A percentile compares a stretch with the other conserved stretches of the same genome.
phyloP scores from a whole-genome alignment of 2,113 vertebrate species.

The Thryonomys swinderianus region DNA sequence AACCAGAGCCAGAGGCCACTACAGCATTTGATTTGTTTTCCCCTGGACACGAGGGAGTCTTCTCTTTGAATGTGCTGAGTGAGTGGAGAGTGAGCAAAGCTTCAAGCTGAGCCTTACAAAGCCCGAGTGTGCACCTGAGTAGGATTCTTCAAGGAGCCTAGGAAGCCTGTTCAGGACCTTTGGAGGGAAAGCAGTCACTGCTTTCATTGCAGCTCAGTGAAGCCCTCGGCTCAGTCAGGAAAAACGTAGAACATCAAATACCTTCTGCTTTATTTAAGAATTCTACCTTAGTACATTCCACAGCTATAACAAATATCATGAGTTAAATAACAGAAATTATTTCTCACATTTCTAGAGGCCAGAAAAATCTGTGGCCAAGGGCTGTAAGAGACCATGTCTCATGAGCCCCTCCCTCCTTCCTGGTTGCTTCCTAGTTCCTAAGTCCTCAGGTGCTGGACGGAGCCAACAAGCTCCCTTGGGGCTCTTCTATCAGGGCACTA shows the following conservation, averaged over 20 bases:
- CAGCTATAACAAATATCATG: background rate
- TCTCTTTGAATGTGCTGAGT: background rate
- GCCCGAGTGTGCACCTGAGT: background rate
- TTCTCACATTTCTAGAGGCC: background rate
- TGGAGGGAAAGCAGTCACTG: background rate
- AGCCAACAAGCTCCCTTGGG: background rate
- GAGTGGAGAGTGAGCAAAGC: background rate
- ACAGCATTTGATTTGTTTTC: background rate
- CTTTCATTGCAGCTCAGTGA: background rate
- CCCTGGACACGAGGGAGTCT: background rate
- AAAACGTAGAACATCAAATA: background rate
- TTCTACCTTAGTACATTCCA: background rate
- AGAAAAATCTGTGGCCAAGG: background rate
- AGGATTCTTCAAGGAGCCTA: background rate
- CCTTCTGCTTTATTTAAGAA: constrained; percentile 13
- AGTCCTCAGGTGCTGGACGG: background rate
- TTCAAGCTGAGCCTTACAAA: background rate
- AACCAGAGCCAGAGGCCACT: background rate
- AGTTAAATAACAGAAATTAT: background rate
- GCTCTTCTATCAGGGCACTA: background rate
- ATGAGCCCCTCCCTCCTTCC: background rate
- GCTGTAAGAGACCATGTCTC: background rate
- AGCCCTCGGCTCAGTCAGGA: background rate
- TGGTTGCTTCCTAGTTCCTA: background rate
- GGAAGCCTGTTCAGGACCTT: background rate